Evolutionary conservation across 2,113 vertebrate genomes (phyloP), one percentile per base, ranked within the genome.

Genomic region (Collichthys lucidus): DNA sequence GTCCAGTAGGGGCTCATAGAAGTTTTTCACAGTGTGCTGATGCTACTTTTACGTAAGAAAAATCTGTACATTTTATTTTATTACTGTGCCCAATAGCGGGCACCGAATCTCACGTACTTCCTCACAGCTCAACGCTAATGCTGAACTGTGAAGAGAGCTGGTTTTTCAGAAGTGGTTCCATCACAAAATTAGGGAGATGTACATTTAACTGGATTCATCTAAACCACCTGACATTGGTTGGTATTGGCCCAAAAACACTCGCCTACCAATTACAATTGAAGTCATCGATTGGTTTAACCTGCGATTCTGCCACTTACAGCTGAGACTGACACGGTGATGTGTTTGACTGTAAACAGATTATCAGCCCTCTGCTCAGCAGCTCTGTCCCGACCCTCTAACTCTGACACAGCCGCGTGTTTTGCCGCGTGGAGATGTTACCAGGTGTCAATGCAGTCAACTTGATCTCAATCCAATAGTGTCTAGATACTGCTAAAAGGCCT

Each of bases 381-480:
- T 72, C 5, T 5, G 57, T 71, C 26, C 11, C 49, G 3, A 11
- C 29, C 50, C 1, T 4, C 40, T 66, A 59, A 3, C 47, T 20
- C 40, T 46, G 53, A 69, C 31, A 57, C 40, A 62, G 8, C 59
- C 49, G 4, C 70, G 80, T 89, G 78, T 88, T 88, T 70, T 47
- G 63, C 84, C 77, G 86, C 52, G n/a, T 9, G 11, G 69, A 68
- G 77, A 77, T 86, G 91, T 87, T 81, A 78, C 53, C 26, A 79
- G 86, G 76, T 87, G 89, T 86, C 91, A 11, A 88, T 87, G 89
- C 83, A 78, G 70, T 86, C 82, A 85, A 92, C 85, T 89, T 85
- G 88, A 92, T 75, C 88, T 83, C 77, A 87, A 91, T 90, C 89
- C 91, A 85, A 91, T 92, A 90, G 67, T 17, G 76, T 55, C 24